Evolutionary conservation across 2,797 vertebrate genomes (phyloP).

Genomic region (Coranthus polyacanthus): DNA sequence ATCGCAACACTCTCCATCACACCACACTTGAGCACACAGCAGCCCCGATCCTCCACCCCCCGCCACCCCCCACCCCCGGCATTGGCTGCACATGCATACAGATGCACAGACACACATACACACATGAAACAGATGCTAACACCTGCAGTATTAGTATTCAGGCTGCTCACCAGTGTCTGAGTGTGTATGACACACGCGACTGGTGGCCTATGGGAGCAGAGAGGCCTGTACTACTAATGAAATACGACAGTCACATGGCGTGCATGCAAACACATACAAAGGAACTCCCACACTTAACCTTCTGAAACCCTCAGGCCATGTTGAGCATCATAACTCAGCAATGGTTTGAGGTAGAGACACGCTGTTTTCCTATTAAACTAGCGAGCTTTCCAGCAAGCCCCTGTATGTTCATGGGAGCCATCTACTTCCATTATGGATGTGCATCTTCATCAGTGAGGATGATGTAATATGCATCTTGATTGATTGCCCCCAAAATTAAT

Average conservation of each 20-base stretch:
- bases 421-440: too few species aligned
- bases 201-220: constrained; percentile 54
- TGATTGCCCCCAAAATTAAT: too few species aligned
- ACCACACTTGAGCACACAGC: constrained; percentile 29
- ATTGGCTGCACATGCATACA: constrained; percentile 52
- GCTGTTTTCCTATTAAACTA: too few species aligned
- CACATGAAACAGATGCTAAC: constrained; percentile 39
- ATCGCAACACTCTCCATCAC: constrained; percentile 44
- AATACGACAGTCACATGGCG: constrained; percentile 39
- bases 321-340: too few species aligned
- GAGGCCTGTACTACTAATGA: constrained; percentile 62
- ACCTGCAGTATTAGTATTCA: constrained; percentile 70
- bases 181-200: constrained; percentile 53
- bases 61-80: not conserved
- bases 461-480: too few species aligned
- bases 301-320: too few species aligned
- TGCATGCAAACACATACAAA: constrained; percentile 3
- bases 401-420: too few species aligned
- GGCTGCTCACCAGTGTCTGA: constrained; percentile 39
- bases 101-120: constrained; percentile 42
- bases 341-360: too few species aligned
- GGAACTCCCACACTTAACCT: constrained; percentile 9
- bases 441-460: too few species aligned
- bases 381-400: too few species aligned
- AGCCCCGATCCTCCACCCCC: not conserved